Base-by-base conservation (phyloP, 2,888 invertebrate genomes). In the Ormyrus pomaceus region DNA sequence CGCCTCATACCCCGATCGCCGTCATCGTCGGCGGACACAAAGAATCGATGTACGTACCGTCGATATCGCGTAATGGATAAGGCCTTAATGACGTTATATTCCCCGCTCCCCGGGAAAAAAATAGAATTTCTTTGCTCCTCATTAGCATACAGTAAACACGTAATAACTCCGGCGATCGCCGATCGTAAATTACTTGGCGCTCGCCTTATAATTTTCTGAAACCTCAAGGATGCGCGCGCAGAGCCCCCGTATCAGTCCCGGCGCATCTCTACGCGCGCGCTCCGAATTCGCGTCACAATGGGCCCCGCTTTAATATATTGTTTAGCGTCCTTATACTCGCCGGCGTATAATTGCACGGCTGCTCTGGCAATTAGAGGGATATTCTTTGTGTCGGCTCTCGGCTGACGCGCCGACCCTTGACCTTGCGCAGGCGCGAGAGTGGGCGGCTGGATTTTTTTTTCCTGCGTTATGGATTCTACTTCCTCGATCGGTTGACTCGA, bases 101-200 rank as follows among this genome's bases (percentile, higher is more conserved):
- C 48, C 5, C 19, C n/a, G 19, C n/a, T 71, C 13, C 13, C 0
- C 19, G 19, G 19, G 19, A 19, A 19, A 19, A 19, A 19, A 48
- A 13, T 68, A 50, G 68, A 64, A 70, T 65, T 70, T 76, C 66
- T 76, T 65, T 62, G 48, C 75, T 46, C 45, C 51, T 10, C n/a
- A 80, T 80, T 76, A 76, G 56, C 76, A 76, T 68, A 19, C 19
- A 59, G 72, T 66, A 68, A 76, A 76, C 65, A 72, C 66, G 72
- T 68, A 72, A 80, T 76, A 68, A 80, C 62, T 66, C 71, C 71
- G 46, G 50, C 61, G 6, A 73, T 69, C 62, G 50, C 34, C 69
- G 19, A 19, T 79, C 68, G 34, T 73, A 73, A 78, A 73, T 79
- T 56, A 73, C 34, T 13, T 6, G 0, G n/a, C 34, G 13, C 7